These are phyloP conservation scores for Myoxocephalus aenaeus DNA, from an alignment of 2,797 vertebrate genomes.

Conservation along the genomic window DNA sequence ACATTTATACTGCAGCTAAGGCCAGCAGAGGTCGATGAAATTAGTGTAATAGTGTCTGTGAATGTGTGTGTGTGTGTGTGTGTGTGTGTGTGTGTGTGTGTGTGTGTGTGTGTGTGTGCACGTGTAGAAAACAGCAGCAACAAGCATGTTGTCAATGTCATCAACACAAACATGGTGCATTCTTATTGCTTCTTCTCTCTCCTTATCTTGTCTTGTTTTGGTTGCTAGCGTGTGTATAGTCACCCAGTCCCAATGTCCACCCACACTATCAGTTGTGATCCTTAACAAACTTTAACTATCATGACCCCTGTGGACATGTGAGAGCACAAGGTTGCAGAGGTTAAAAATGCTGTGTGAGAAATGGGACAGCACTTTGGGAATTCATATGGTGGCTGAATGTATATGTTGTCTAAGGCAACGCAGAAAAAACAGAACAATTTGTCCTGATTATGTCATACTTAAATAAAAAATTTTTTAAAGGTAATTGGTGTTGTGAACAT, in stretches of 20 bases:
- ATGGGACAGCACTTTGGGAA: conserved; percentile 21
- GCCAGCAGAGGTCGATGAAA: conserved; percentile 53
- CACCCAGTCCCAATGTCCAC: conserved; percentile 24
- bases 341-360: conserved; percentile 34
- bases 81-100: not conserved
- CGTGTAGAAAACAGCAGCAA: conserved; percentile 30
- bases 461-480: not conserved
- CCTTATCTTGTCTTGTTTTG: conserved; percentile 40
- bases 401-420: conserved; percentile 1
- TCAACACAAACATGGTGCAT: not conserved
- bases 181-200: conserved; percentile 30
- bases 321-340: conserved; percentile 27
- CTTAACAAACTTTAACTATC: conserved; percentile 56
- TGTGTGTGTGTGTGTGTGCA: no score
- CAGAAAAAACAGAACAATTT: conserved; percentile 3
- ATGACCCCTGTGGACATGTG: conserved; percentile 46
- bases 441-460: not conserved
- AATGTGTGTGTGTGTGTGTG: not conserved
- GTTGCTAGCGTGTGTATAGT: not conserved
- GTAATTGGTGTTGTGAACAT: not conserved
- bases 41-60: conserved; percentile 23
- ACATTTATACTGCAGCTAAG: conserved; percentile 52
- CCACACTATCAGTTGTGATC: conserved; percentile 42
- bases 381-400: conserved; percentile 14
- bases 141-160: conserved; percentile 58